Evolutionary conservation across 37 sponge, comb jelly and placozoan genomes (phyloP).

Genomic region (Oopsacas minuta): DNA sequence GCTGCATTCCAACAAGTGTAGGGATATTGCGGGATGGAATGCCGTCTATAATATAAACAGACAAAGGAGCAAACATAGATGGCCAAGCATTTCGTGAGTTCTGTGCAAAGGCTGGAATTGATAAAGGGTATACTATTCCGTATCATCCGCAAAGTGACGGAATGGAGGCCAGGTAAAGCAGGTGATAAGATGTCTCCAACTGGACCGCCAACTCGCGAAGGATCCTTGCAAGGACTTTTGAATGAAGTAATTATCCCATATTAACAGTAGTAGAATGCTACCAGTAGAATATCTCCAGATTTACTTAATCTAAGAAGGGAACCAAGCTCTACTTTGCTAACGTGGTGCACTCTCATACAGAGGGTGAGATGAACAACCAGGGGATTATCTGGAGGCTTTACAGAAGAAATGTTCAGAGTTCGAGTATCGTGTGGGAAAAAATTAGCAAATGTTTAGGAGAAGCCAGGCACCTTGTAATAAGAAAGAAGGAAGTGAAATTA

Average conservation of each 20-base stretch:
- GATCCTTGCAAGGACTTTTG: background rate
- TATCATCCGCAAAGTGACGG: conserved; percentile 9
- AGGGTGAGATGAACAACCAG: conserved; percentile 3
- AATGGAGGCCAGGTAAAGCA: conserved; percentile 7
- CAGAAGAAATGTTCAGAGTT: conserved; percentile 1
- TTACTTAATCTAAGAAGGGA: background rate
- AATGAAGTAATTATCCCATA: background rate
- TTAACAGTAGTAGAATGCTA: background rate
- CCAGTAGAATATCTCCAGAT: background rate
- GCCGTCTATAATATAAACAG: background rate
- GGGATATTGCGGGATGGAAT: background rate
- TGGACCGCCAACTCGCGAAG: conserved; percentile 19
- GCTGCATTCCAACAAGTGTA: conserved; percentile 11
- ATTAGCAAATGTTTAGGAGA: background rate
- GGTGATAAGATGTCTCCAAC: conserved; percentile 18
- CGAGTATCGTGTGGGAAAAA: background rate
- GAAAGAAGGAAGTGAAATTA: too few relatives aligned
- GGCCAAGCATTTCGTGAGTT: conserved; percentile 9
- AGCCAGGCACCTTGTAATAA: too few relatives aligned
- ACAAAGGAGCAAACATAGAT: conserved; percentile 2
- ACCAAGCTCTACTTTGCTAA: background rate
- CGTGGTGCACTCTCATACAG: conserved; percentile 11
- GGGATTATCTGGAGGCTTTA: background rate
- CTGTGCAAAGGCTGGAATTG: conserved; percentile 16
- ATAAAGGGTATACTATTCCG: background rate